phyloP scores from a whole-genome alignment of 2,888 invertebrate genomes.

The Sarcophaga variegata region DNA sequence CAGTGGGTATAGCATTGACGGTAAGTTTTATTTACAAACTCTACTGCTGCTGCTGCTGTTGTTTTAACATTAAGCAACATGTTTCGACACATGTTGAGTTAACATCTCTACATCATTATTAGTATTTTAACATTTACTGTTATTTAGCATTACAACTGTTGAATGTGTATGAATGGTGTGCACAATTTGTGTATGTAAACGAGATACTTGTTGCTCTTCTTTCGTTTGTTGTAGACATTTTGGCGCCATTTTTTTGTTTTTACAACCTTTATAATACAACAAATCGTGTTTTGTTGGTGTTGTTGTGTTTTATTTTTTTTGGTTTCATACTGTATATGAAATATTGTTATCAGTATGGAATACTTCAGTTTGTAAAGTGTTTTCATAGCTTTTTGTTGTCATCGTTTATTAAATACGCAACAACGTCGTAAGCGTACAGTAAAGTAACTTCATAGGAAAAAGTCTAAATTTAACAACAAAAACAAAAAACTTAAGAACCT shows the following conservation, averaged over 20 bases:
- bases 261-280: not conserved
- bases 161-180: too few relatives aligned
- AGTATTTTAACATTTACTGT: too few relatives aligned
- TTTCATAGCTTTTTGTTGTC: conserved; percentile 67
- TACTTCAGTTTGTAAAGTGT: conserved; percentile 67
- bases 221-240: conserved; percentile 55
- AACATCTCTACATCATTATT: not conserved
- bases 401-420: conserved; percentile 57
- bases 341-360: conserved; percentile 56
- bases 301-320: conserved; percentile 7
- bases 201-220: conserved; percentile 63
- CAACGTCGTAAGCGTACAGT: conserved; percentile 7
- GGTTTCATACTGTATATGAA: conserved; percentile 45
- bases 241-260: conserved; percentile 61
- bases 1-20: conserved; percentile 97
- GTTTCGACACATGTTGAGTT: conserved; percentile 16
- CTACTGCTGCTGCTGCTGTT: conserved; percentile 42
- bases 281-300: not conserved
- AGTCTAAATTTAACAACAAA: not conserved
- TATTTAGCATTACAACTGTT: too few relatives aligned
- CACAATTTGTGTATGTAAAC: not conserved
- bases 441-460: not conserved
- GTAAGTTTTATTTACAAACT: conserved; percentile 84
- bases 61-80: not conserved
- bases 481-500: not conserved